A percentile compares a stretch with the other conserved stretches of the same genome.
These are phyloP conservation scores for Yponomeuta cagnagella DNA, from an alignment of 2,888 invertebrate species.

Conservation along the genomic window DNA sequence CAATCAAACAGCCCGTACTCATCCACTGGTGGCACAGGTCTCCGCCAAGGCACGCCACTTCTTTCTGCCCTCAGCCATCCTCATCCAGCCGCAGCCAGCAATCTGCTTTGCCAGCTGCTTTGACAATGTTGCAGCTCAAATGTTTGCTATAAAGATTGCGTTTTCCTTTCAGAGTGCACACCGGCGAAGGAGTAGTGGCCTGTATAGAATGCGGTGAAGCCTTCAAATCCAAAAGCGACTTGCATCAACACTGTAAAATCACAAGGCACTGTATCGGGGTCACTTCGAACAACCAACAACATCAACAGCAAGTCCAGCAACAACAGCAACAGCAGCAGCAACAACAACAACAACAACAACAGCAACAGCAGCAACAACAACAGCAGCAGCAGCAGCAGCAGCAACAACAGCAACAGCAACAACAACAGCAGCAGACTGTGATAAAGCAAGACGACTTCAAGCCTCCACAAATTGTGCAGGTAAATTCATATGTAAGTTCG, in stretches of 20 bases:
- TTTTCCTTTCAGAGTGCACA: conserved; percentile 76
- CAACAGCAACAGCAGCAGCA: conserved; percentile 30
- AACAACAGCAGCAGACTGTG: conserved; percentile 48
- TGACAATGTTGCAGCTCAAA: not conserved
- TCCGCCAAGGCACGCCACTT: no score
- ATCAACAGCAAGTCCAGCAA: conserved; percentile 50
- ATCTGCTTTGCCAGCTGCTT: not conserved
- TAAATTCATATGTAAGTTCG: conserved; percentile 25
- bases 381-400: conserved; percentile 54
- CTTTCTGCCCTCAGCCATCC: no score
- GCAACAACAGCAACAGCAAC: conserved; percentile 56
- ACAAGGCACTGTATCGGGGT: conserved; percentile 59
- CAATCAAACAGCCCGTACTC: no score
- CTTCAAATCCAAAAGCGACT: conserved; percentile 81
- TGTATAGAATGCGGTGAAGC: conserved; percentile 86
- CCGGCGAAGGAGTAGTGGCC: conserved; percentile 83
- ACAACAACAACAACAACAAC: conserved; percentile 38
- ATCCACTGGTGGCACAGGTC: no score
- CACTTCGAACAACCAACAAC: conserved; percentile 18
- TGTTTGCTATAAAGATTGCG: not conserved
- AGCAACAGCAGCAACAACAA: conserved; percentile 50
- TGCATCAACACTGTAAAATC: conserved; percentile 80
- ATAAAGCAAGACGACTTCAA: conserved; percentile 71
- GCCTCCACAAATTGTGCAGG: conserved; percentile 70
- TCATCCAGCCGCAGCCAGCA: no score